Base-by-base conservation (phyloP, 2,113 vertebrate genomes). In the Triplophysa tibetana region DNA sequence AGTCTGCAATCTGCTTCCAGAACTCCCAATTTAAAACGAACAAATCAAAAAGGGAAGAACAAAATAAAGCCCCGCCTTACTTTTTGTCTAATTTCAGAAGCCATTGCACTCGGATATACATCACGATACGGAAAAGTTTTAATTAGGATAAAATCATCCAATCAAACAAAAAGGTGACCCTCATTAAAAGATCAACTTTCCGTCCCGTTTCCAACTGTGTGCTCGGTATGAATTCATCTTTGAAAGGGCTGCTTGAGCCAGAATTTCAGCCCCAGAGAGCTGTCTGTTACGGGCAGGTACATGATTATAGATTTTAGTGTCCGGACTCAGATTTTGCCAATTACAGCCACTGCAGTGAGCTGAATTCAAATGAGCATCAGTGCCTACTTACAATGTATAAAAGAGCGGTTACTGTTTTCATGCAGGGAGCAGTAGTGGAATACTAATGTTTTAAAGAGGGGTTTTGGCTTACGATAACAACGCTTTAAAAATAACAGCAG, bases 221-320 rank as follows among this genome's bases (percentile, higher is more conserved):
- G n/a, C 61, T 63, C 9, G 12, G 52, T 63, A 66, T 65, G 45
- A 77, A 77, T 68, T 61, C 24, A 69, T 45, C 12, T 65, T 26
- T 58, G 11, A 64, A 72, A 12, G 19, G 21, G 61, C 60, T 65
- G 24, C 62, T 33, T 26, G 62, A n/a, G 14, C 12, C 66, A 16
- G 33, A 43, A 26, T 65, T 24, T 76, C 61, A 52, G 17, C 19
- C 45, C 45, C n/a, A 54, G n/a, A 64, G 21, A 66, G 21, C 6
- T 2, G 50, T 54, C 58, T 21, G 33, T 41, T 56, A 56, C 12
- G 26, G 62, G 50, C 54, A 68, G 52, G 33, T 80, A 74, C 75
- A 78, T 43, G 41, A 70, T 52, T 82, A 75, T 86, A 67, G 81
- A 85, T 83, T 82, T 82, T 68, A 64, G 62, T 70, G 43, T 52